Evolutionary conservation across 2,113 vertebrate genomes (phyloP).

Genomic region (Noturus placidus): DNA sequence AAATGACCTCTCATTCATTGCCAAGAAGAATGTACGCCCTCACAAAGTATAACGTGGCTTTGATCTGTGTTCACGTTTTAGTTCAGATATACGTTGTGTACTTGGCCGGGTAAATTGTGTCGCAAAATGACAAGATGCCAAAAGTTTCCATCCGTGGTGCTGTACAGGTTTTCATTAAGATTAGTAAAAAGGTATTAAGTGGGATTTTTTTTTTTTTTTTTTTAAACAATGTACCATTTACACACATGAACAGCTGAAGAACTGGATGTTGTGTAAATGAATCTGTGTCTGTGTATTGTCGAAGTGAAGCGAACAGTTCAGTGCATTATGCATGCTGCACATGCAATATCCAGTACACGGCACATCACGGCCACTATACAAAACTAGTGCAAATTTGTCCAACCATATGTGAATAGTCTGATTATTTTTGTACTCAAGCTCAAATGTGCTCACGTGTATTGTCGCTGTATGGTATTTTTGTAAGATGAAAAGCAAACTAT

Average conservation of each 20-base stretch:
- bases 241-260: constrained; percentile 32
- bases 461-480: constrained; percentile 49
- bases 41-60: constrained; percentile 4
- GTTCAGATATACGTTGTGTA: constrained; percentile 37
- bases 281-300: constrained; percentile 45
- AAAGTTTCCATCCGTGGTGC: background rate
- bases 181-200: constrained; percentile 1
- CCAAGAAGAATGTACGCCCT: constrained; percentile 57
- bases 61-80: constrained; percentile 41
- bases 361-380: constrained; percentile 19
- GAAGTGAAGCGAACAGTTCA: constrained; percentile 21
- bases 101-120: constrained; percentile 22
- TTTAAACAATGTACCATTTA: background rate
- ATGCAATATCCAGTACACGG: constrained; percentile 27
- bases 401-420: constrained; percentile 36
- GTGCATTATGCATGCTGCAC: constrained; percentile 48
- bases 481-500: constrained; percentile 38
- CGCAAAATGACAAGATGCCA: background rate
- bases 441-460: constrained; percentile 38
- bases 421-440: constrained; percentile 45
- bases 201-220: background rate
- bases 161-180: background rate
- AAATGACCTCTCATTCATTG: constrained; percentile 44
- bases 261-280: constrained; percentile 56
- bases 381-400: constrained; percentile 23